Conservation (phyloP, 2,888 invertebrate genomes). For the Caenorhabditis wallacei region DNA sequence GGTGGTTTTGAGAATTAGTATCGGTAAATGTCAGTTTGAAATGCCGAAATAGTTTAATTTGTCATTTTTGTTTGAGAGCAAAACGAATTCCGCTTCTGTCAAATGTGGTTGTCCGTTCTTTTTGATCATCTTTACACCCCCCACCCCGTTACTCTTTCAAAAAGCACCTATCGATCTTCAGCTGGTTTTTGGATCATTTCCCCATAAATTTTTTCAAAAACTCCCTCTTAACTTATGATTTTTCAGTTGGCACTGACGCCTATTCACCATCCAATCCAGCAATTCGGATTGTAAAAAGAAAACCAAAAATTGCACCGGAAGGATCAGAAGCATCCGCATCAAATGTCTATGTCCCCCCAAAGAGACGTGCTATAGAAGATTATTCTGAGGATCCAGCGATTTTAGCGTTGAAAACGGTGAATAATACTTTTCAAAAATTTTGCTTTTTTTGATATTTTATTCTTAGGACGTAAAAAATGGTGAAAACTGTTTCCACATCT, state of each 20-base stretch:
- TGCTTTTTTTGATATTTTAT: too few species aligned
- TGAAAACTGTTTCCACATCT: background rate
- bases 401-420: constrained; percentile 18
- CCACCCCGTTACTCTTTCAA: background rate
- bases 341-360: background rate
- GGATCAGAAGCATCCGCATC: background rate
- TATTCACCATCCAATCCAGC: constrained; percentile 24
- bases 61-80: too few species aligned
- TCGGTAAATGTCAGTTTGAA: too few species aligned
- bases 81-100: too few species aligned
- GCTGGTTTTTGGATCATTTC: background rate
- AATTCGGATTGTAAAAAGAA: constrained; percentile 46
- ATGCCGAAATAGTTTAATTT: too few species aligned
- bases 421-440: background rate
- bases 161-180: background rate
- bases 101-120: too few species aligned
- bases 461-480: background rate
- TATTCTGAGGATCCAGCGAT: constrained; percentile 21
- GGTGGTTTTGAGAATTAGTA: too few species aligned
- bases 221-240: too few species aligned
- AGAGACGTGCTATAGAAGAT: background rate
- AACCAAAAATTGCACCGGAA: constrained; percentile 11
- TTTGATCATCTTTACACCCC: background rate
- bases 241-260: background rate
- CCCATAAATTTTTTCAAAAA: background rate